Conservation (phyloP, 2,797 vertebrate genomes). For the Leuciscus waleckii region DNA sequence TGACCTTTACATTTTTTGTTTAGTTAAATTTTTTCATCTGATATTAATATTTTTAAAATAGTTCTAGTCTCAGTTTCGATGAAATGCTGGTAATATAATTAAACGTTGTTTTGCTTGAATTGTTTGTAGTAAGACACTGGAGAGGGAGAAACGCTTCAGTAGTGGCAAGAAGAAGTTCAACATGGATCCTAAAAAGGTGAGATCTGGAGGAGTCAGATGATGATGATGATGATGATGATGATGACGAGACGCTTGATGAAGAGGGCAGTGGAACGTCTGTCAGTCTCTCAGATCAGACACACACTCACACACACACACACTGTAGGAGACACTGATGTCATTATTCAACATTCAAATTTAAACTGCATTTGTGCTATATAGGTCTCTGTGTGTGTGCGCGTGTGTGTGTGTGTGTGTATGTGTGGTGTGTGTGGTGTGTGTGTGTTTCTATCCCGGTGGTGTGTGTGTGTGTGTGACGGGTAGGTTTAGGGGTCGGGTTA, state of each 20-base stretch:
- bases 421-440: background rate
- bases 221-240: slow-evolving; percentile 5
- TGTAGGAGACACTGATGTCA: background rate
- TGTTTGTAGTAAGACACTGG: slow-evolving; percentile 77
- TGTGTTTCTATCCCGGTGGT: background rate
- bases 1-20: background rate
- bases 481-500: too few species aligned
- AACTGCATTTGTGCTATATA: background rate
- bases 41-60: background rate
- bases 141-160: slow-evolving; percentile 82
- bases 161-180: slow-evolving; percentile 93
- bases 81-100: too few species aligned
- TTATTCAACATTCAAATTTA: background rate
- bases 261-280: background rate
- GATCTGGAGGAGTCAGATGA: slow-evolving; percentile 4
- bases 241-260: background rate
- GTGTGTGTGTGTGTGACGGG: background rate
- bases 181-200: slow-evolving; percentile 91
- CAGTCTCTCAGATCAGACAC: background rate
- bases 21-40: background rate
- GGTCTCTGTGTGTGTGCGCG: background rate
- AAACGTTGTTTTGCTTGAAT: background rate
- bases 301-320: too few species aligned
- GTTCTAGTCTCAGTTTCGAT: background rate
- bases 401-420: background rate